Conservation (phyloP, 2,113 vertebrate genomes). For the Hipposideros armiger region DNA sequence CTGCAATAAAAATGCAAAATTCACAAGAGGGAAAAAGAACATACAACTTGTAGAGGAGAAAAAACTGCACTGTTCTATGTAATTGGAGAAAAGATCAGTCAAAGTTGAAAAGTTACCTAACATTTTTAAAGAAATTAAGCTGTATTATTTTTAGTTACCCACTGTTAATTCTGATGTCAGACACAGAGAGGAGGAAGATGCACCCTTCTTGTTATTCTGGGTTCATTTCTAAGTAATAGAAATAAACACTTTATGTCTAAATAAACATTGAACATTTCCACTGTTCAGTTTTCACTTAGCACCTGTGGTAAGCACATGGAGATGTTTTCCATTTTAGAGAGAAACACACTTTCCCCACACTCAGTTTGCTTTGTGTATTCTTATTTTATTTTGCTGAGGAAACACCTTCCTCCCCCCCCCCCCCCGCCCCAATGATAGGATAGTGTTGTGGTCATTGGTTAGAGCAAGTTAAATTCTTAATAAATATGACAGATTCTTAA, state of each 20-base stretch:
- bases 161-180: background rate
- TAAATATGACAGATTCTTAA: background rate
- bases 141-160: background rate
- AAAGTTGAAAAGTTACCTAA: background rate
- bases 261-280: background rate
- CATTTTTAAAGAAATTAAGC: background rate
- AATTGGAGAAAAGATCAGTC: background rate
- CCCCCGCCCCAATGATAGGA: background rate
- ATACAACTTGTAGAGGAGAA: background rate
- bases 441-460: background rate
- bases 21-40: background rate
- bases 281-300: background rate
- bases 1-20: background rate
- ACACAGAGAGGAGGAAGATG: background rate
- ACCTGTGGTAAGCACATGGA: background rate
- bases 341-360: background rate
- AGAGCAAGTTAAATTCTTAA: background rate
- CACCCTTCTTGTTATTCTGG: background rate
- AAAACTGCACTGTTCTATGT: background rate
- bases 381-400: background rate
- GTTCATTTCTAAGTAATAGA: background rate
- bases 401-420: background rate
- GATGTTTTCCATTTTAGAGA: background rate
- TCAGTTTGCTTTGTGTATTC: background rate
- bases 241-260: background rate